A percentile compares a stretch with the other conserved stretches of the same genome.
Evolutionary conservation across 1,140 invertebrate species (phyloP).

Genomic region (Diplogasteroides magnus): DNA sequence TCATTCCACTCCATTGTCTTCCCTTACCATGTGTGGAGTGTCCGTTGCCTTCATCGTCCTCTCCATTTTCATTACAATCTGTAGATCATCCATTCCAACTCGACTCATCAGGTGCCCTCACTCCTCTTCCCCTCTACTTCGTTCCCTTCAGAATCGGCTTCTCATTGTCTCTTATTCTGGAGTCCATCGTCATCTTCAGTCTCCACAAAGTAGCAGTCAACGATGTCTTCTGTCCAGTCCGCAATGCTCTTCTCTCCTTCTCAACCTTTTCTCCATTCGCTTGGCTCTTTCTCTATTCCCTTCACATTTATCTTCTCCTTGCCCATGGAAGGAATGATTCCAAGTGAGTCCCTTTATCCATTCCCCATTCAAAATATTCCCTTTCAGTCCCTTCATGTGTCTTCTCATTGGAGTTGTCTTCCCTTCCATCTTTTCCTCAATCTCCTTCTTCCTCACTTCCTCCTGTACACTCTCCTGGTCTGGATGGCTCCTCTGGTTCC

Average conservation of each 20-base stretch:
- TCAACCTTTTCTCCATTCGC: constrained; percentile 29
- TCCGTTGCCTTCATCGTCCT: constrained; percentile 19
- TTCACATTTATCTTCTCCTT: constrained; percentile 31
- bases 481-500: constrained; percentile 25
- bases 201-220: constrained; percentile 24
- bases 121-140: neutral
- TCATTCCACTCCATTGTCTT: constrained; percentile 9
- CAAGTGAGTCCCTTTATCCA: constrained; percentile 20
- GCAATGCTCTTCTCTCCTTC: constrained; percentile 32
- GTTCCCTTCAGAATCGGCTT: neutral
- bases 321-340: constrained; percentile 21
- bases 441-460: constrained; percentile 21
- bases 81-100: constrained; percentile 11
- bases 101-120: constrained; percentile 9
- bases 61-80: constrained; percentile 19
- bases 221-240: constrained; percentile 29
- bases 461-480: constrained; percentile 10
- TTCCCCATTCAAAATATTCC: neutral
- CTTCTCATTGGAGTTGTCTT: constrained; percentile 27
- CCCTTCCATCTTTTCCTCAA: constrained; percentile 21
- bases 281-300: constrained; percentile 31
- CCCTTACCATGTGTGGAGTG: constrained; percentile 18
- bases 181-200: constrained; percentile 24
- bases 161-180: constrained; percentile 4
- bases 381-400: constrained; percentile 17